Conservation (phyloP, 2,113 vertebrate species). For the Mus musculus region DNA sequence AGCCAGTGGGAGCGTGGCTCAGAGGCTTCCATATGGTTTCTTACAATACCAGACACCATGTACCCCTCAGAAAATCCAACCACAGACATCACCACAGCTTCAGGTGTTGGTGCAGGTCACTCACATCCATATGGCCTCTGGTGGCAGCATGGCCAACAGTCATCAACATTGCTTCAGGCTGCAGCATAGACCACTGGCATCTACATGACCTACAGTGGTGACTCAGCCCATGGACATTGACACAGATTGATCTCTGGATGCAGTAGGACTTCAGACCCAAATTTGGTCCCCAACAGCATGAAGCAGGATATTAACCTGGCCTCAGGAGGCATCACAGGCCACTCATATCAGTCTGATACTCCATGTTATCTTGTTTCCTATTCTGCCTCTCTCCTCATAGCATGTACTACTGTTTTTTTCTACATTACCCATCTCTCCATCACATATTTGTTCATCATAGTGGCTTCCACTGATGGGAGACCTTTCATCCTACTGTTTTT, state of each 20-base stretch:
- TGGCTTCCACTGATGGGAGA: background rate
- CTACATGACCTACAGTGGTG: background rate
- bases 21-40: background rate
- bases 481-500: background rate
- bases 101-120: background rate
- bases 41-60: background rate
- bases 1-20: background rate
- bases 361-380: background rate
- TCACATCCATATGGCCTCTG: background rate
- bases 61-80: background rate
- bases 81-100: background rate
- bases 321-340: background rate
- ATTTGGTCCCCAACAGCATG: background rate
- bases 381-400: background rate
- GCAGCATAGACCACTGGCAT: background rate
- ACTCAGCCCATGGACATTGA: background rate
- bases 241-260: background rate
- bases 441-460: background rate
- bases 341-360: background rate
- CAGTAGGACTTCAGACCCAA: background rate
- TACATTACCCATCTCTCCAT: background rate
- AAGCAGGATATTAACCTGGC: background rate
- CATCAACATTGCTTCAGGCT: background rate
- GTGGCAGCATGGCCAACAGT: background rate
- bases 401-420: background rate